A percentile compares a stretch with the other conserved stretches of the same genome.
phyloP scores from a whole-genome alignment of 2,797 vertebrate species.

The Siniperca scherzeri region DNA sequence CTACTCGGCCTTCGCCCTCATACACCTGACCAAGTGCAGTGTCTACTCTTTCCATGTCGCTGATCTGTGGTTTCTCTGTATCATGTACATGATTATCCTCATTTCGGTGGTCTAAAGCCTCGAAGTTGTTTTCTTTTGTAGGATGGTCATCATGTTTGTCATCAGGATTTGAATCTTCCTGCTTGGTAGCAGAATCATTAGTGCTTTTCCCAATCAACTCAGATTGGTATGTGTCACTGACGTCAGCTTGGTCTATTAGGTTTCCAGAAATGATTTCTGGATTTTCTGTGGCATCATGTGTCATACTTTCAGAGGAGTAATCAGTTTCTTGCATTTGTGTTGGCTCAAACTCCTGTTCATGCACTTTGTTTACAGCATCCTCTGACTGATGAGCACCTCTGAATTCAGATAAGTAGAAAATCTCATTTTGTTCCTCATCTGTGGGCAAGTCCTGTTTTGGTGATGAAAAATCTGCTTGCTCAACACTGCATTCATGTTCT shows the following conservation, averaged over 20 bases:
- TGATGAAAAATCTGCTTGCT: conserved; percentile 17
- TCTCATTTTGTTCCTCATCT: conserved; percentile 37
- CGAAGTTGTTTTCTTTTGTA: background rate
- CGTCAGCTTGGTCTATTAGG: conserved; percentile 22
- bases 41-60: background rate
- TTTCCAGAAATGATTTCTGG: conserved; percentile 9
- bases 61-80: background rate
- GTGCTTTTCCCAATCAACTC: background rate
- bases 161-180: background rate
- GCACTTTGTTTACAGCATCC: background rate
- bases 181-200: background rate
- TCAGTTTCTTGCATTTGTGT: conserved; percentile 26
- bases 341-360: background rate
- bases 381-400: conserved; percentile 5
- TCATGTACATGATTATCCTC: conserved; percentile 1
- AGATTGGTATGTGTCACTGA: background rate
- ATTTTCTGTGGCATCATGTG: background rate
- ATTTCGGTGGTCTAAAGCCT: background rate
- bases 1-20: background rate
- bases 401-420: background rate
- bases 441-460: conserved; percentile 20
- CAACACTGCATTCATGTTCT: conserved; percentile 4
- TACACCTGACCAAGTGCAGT: background rate
- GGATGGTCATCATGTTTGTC: background rate
- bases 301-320: background rate